Evolutionary conservation across 2,113 vertebrate species (phyloP), one percentile per base, ranked within the genome.

Genomic region (Eudyptes chrysolophus): DNA sequence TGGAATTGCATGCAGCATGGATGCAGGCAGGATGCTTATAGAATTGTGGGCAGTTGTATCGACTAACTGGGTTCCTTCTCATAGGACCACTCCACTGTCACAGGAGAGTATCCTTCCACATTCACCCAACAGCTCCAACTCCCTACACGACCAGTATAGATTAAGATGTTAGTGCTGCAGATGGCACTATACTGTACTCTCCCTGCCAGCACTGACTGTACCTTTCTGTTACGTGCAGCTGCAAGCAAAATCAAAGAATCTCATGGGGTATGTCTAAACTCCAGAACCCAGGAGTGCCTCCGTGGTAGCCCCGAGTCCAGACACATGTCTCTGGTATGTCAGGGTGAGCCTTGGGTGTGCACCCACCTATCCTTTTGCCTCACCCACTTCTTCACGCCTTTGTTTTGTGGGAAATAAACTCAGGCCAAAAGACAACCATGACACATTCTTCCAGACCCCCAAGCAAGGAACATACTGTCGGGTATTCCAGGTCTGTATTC

Each of bases 291-390:
- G 78, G 24, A 71, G 75, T 76, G 70, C 54, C 62, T 83, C 78
- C 52, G 34, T 4, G 0, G 36, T 11, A 89, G 52, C 89, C 87
- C 74, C 62, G 85, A 92, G 82, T 72, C 62, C 83, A 87, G 70
- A 94, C 70, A 79, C 24, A 65, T 7, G 21, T 68, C 78, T 94
- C 69, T 68, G 64, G 65, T 84, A 26, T 64, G 57, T 55, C 48
- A 78, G 84, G 55, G 80, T 78, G 65, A 95, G 94, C 77, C 64
- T 46, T 96, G 84, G 87, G 66, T 65, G 61, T 94, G 57, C 52
- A 85, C 44, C 82, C 65, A 4, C 81, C 66, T 61, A 5, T 70
- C 74, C 57, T 83, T 93, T 38, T 88, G 70, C 70, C 90, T 94
- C 84, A 90, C 84, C 66, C 92, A 68, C 44, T 95, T 87, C 38